phyloP scores from a whole-genome alignment of 2,888 invertebrate genomes.

The Autographa gamma region DNA sequence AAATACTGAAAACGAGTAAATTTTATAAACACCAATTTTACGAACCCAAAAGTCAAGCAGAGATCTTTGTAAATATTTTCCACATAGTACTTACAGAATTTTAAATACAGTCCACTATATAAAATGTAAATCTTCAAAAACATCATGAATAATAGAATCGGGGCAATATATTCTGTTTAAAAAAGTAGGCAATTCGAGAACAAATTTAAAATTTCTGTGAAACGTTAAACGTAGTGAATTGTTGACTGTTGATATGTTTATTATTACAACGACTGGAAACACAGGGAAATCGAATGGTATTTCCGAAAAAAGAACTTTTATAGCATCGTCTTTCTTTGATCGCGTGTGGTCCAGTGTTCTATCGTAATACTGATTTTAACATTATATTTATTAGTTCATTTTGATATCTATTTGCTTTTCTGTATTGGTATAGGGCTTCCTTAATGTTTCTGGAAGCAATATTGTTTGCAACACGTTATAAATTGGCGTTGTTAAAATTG shows the following conservation, averaged over 20 bases:
- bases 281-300: slow-evolving; percentile 77
- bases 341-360: slow-evolving; percentile 81
- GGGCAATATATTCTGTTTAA: slow-evolving; percentile 8
- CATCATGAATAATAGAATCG: slow-evolving; percentile 7
- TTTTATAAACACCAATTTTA: neutral
- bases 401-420: slow-evolving; percentile 42
- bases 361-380: slow-evolving; percentile 63
- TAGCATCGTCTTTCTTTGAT: slow-evolving; percentile 78
- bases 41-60: neutral
- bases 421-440: slow-evolving; percentile 43
- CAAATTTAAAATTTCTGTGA: slow-evolving; percentile 72
- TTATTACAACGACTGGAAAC: slow-evolving; percentile 78
- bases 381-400: slow-evolving; percentile 56
- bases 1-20: too few relatives aligned
- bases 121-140: neutral
- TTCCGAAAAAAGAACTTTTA: slow-evolving; percentile 82
- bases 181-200: slow-evolving; percentile 58
- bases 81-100: neutral
- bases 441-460: slow-evolving; percentile 32
- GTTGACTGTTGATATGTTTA: slow-evolving; percentile 83
- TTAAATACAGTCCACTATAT: neutral
- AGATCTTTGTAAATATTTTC: slow-evolving; percentile 1
- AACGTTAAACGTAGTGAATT: slow-evolving; percentile 75
- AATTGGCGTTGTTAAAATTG: neutral
- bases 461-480: neutral